Evolutionary conservation across 2,113 vertebrate genomes (phyloP), one percentile per base, ranked within the genome.

Genomic region (Cyrtonyx montezumae): DNA sequence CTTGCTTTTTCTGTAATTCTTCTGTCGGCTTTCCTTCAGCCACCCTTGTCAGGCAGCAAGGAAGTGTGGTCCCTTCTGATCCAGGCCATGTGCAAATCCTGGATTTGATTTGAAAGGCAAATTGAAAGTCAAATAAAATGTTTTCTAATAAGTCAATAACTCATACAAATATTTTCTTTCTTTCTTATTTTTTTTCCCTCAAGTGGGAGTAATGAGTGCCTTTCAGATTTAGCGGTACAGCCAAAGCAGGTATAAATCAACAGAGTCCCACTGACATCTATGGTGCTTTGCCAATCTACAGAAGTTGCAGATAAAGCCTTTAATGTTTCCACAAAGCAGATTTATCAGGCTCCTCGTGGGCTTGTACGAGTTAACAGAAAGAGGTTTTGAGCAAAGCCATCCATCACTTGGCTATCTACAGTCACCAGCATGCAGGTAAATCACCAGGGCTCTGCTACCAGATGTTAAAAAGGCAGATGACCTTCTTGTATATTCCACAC

Each of bases 381-480:
- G 65, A 89, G 89, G 48, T 92, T 93, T 91, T 87, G 48, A 94
- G 81, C 76, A 80, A 80, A 85, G 81, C 56, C 82, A 94, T 96
- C 91, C 89, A 94, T 96, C 95, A 93, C 51, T 67, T 61, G 76
- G 68, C 84, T 92, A 93, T 95, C 95, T 96, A 26, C 91, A 93
- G 23, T 88, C 65, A 83, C 82, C 90, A 94, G 73, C 1, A 1
- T 48, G 91, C 85, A 95, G 95, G 96, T 95, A 94, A 96, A 95
- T 94, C 90, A 94, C 82, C 65, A 94, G 85, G 76, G 61, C 43
- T 94, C 90, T 95, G 95, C 95, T 96, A 95, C 95, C 94, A 95
- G 95, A 96, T 96, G 94, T 91, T 96, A 85, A 94, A 95, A 94
- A 96, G 89, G 84, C 91, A 94, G 91, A 77, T 96, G 95, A 96